Percentiles rank a stretch among this genome's conserved stretches.
phyloP scores from a whole-genome alignment of 2,888 invertebrate genomes.

The Atethmia centrago region DNA sequence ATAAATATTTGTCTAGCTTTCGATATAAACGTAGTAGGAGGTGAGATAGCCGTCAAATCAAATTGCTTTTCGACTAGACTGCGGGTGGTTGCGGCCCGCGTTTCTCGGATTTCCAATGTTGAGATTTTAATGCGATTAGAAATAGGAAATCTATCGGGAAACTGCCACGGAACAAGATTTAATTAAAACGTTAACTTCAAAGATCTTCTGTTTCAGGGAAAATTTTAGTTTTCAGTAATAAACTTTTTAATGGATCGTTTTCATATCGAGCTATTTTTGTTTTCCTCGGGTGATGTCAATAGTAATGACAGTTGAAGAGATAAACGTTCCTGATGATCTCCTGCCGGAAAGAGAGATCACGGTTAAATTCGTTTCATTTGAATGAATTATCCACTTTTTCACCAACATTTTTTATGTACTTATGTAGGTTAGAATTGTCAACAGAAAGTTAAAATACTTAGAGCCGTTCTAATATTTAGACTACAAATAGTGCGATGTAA shows the following conservation, averaged over 20 bases:
- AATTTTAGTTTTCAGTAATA: conserved; percentile 26
- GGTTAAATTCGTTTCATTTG: not conserved
- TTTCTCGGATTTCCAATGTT: conserved; percentile 80
- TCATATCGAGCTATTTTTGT: conserved; percentile 20
- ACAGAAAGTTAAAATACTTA: not conserved
- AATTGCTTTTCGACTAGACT: conserved; percentile 87
- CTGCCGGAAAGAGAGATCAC: conserved; percentile 12
- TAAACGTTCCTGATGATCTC: conserved; percentile 6
- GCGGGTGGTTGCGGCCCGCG: conserved; percentile 82
- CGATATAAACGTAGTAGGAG: conserved; percentile 90
- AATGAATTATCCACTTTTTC: not conserved
- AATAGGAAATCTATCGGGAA: conserved; percentile 65
- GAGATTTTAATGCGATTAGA: conserved; percentile 71
- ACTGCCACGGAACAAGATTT: conserved; percentile 50
- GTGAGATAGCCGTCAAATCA: conserved; percentile 89
- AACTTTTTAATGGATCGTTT: conserved; percentile 20
- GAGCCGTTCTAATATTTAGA: not conserved
- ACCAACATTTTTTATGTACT: not conserved
- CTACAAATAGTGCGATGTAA: conserved; percentile 1
- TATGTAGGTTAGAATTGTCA: not conserved
- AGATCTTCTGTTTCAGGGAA: conserved; percentile 41
- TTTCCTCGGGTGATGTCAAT: conserved; percentile 1
- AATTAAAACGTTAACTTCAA: conserved; percentile 53
- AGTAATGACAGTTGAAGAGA: conserved; percentile 21
- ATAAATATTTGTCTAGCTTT: conserved; percentile 90